Percentiles rank a stretch among this genome's conserved stretches.
These are phyloP conservation scores for Ormyrus labotus DNA, from an alignment of 2,888 invertebrate species.

Conservation along the genomic window DNA sequence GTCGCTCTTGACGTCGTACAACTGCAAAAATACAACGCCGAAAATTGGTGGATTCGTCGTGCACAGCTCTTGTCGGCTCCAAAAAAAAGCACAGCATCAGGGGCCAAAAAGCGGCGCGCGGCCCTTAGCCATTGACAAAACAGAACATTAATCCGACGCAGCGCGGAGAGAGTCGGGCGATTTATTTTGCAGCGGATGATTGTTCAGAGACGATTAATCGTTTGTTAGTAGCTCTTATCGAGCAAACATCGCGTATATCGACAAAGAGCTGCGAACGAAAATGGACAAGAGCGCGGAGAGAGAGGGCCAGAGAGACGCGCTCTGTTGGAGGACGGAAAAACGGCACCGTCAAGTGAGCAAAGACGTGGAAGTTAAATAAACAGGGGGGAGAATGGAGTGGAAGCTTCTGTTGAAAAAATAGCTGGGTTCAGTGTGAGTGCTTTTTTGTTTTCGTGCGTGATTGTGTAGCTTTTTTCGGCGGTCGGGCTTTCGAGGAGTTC, in stretches of 20 bases:
- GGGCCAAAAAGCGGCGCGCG: background rate
- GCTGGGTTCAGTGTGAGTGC: too few species aligned
- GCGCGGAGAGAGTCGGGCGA: slow-evolving; percentile 25
- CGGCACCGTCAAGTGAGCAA: background rate
- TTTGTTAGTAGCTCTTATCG: slow-evolving; percentile 19
- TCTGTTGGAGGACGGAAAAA: background rate
- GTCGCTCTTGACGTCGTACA: too few species aligned
- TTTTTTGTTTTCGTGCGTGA: too few species aligned
- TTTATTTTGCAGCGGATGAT: slow-evolving; percentile 42
- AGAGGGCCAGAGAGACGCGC: background rate
- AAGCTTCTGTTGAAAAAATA: too few species aligned
- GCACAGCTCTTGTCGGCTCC: too few species aligned
- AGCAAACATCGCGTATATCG: background rate
- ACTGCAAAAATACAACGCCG: too few species aligned
- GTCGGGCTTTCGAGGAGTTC: too few species aligned
- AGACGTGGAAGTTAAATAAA: too few species aligned
- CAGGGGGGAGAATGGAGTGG: too few species aligned
- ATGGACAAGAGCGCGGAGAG: background rate
- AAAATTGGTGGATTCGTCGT: too few species aligned
- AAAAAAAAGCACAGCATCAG: too few species aligned
- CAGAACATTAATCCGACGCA: slow-evolving; percentile 34
- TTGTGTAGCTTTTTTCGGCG: too few species aligned
- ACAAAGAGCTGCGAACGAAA: background rate
- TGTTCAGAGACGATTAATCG: slow-evolving; percentile 44
- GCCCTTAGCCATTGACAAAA: background rate